Evolutionary conservation across 2,797 vertebrate genomes (phyloP), one percentile per base, ranked within the genome.

Genomic region (Malacoraja senta): DNA sequence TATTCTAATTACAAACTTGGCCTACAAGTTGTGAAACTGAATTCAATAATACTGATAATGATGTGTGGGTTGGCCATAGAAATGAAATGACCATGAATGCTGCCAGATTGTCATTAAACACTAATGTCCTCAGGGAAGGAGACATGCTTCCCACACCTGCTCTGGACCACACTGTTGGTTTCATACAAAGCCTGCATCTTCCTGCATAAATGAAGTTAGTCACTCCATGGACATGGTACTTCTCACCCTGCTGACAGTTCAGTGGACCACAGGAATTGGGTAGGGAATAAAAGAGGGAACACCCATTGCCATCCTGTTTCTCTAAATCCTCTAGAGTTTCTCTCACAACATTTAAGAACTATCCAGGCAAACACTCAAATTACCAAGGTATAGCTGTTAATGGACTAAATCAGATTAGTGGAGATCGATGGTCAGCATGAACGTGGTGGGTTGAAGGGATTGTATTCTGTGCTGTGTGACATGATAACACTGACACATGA

Each of bases 201-300:
- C 0, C n/a, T 1, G 95, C 94, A 58, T 98, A 98, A 93, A 98
- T 98, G 24, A 99, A 99, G 96, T 98, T 99, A 96, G 98, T 97
- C 95, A 99, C 96, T 0, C 98, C 98, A 0, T 98, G 97, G 93
- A 98, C 97, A 8, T 96, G 94, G 93, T 97, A 98, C 84, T 93
- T 58, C 15, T 98, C 97, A 0, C 94, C 95, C 68, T 98, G 97
- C 0, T 93, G 94, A 93, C 98, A 98, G 96, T 98, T 95, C 93
- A 99, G 96, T 81, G 98, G 98, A 7, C 98, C 98, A 0, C 98
- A 98, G 0, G 98, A 99, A 94, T 98, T 44, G 35, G 68, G 32
- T 6, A 61, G 53, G 44, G 38, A 81, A 83, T 38, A 83, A 35
- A n/a, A 80, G 58, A 74, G 44, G 35, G n/a, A 72, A 80, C 32